Evolutionary conservation across 2,888 invertebrate genomes (phyloP), one percentile per base, ranked within the genome.

Genomic region (Orthosia gothica): DNA sequence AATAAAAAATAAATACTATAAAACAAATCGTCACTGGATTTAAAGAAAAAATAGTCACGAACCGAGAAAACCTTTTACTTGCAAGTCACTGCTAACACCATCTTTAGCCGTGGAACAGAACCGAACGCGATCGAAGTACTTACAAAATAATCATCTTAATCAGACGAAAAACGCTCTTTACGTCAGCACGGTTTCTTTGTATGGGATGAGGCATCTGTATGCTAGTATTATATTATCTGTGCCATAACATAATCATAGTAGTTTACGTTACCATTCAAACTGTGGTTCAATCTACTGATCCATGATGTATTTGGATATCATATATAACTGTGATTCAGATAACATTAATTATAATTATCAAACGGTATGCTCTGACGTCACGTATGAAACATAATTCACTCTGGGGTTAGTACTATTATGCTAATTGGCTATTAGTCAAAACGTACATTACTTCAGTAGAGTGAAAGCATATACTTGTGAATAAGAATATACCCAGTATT

Each of bases 381-480:
- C 69, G 76, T 54, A 50, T 66, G 40, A 69, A 73, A 68, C 76
- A 82, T 81, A 74, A 80, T 23, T 83, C 70, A 79, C 74, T 23
- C 68, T 49, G 68, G 23, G 23, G 58, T 70, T 70, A 40, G 40
- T 76, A 77, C 68, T 79, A 81, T 87, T 81, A 87, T 40, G 40
- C 57, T 84, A 87, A 87, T 86, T 87, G 87, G 80, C 67, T 74
- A 86, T 87, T 86, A 85, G 70, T 87, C 82, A 85, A 76, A 82
- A 75, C 65, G 72, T 64, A 81, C 78, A 74, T 75, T 76, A 67
- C 73, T 72, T 78, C 59, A 40, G 20, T 64, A 16, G 20, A 70
- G 67, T 57, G 47, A 55, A 63, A 72, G 49, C 79, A 70, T 64
- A 58, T 67, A 67, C 40, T 58, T 67, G 67, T 57, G 57, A 20